phyloP scores from a whole-genome alignment of 2,113 vertebrate species.

The Seriola rivoliana region DNA sequence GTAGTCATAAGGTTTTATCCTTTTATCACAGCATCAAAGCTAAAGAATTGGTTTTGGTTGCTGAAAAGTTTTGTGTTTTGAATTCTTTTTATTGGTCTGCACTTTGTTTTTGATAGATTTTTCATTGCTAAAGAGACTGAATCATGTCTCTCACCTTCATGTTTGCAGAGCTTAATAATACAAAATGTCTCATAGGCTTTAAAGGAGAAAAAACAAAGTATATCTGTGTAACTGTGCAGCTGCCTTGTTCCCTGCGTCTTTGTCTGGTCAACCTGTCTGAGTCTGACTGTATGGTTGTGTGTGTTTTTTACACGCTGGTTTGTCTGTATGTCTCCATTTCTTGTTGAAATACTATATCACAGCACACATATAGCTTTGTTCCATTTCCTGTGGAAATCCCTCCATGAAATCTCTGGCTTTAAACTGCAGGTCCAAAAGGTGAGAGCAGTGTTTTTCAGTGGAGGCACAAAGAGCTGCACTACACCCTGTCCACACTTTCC shows the following conservation, averaged over 20 bases:
- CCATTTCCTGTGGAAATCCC: conserved; percentile 63
- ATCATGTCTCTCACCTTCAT: conserved; percentile 8
- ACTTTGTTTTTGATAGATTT: not conserved
- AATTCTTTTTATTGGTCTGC: not conserved
- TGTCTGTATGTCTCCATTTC: not conserved
- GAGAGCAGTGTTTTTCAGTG: conserved; percentile 18
- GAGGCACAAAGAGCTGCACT: not conserved
- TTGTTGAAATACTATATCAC: not conserved
- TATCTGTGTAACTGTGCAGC: not conserved
- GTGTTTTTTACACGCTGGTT: not conserved
- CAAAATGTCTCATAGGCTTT: not conserved
- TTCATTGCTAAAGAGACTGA: not conserved
- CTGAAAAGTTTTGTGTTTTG: not conserved
- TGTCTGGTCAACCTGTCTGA: not conserved
- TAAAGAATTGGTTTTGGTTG: too few relatives aligned
- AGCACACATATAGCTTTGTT: not conserved
- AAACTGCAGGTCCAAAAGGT: conserved; percentile 27
- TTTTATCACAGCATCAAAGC: not conserved
- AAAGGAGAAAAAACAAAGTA: not conserved
- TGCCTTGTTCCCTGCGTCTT: not conserved
- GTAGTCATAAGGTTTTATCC: not conserved
- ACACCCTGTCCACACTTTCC: conserved; percentile 7
- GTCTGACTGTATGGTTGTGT: too few relatives aligned
- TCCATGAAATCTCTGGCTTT: not conserved
- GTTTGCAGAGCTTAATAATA: conserved; percentile 5